A percentile compares a stretch with the other conserved stretches of the same genome.
Conservation (phyloP, 2,797 vertebrate species). For the Pseudochirops cupreus region DNA sequence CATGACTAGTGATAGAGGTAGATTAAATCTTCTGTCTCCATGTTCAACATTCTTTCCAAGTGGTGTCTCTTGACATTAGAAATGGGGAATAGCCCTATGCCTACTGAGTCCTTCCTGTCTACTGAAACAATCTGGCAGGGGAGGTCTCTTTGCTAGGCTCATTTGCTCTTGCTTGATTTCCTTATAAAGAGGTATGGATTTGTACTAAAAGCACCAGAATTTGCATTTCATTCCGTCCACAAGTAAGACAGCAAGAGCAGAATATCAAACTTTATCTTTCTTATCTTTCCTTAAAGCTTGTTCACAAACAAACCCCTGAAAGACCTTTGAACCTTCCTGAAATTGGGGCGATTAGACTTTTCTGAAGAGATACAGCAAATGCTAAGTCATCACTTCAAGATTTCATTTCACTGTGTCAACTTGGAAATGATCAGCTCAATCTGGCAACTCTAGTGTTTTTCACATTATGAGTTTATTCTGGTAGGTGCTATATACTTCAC, state of each 20-base stretch:
- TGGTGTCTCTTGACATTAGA: not conserved
- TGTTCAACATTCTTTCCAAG: not conserved
- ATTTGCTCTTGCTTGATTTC: not conserved
- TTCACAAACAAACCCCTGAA: constrained; percentile 7
- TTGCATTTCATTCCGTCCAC: constrained; percentile 20
- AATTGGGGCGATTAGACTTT: not conserved
- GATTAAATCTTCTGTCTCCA: not conserved
- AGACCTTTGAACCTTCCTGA: constrained; percentile 17
- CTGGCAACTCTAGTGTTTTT: constrained; percentile 60
- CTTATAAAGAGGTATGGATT: not conserved
- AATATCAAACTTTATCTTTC: constrained; percentile 20
- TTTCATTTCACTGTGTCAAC: constrained; percentile 55
- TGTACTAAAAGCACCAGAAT: not conserved
- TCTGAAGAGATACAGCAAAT: constrained; percentile 42
- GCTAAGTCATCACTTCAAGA: constrained; percentile 54
- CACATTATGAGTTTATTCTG: constrained; percentile 47
- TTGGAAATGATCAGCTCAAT: constrained; percentile 54
- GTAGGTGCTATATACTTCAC: constrained; percentile 44
- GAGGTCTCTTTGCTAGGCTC: not conserved
- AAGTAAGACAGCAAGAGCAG: not conserved
- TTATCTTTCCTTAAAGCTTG: constrained; percentile 5
- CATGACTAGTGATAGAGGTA: not conserved
- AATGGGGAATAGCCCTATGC: not conserved
- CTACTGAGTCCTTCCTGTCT: not conserved
- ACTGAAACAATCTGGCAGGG: not conserved